Percentiles rank a stretch among this genome's conserved stretches.
Evolutionary conservation across 2,888 invertebrate genomes (phyloP).

Genomic region (Ischnus inquisitorius): DNA sequence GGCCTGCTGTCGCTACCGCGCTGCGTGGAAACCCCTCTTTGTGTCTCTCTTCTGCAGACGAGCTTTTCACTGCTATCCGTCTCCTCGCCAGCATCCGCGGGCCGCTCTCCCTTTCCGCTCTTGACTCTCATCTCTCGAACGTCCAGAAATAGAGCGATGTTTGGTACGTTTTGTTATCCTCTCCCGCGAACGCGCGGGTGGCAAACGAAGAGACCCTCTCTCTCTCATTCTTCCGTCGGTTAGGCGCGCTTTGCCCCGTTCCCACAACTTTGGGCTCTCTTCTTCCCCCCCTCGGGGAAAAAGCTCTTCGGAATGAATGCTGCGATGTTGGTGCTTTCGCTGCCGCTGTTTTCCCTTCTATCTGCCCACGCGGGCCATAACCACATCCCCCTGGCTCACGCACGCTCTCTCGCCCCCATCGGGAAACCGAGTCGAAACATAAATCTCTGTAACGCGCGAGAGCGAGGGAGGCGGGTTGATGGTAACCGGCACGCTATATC

Average conservation of each 20-base stretch:
- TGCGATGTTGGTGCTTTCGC: slow-evolving; percentile 72
- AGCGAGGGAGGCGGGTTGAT: slow-evolving; percentile 64
- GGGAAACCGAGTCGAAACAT: slow-evolving; percentile 76
- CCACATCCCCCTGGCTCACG: slow-evolving; percentile 32
- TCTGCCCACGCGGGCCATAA: slow-evolving; percentile 33
- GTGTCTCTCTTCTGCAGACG: slow-evolving; percentile 10
- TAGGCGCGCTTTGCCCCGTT: slow-evolving; percentile 52
- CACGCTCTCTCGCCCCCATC: slow-evolving; percentile 54
- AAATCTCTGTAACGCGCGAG: slow-evolving; percentile 80
- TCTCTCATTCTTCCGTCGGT: slow-evolving; percentile 40
- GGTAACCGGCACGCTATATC: slow-evolving; percentile 69
- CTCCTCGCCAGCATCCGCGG: slow-evolving; percentile 23
- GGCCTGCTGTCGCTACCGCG: slow-evolving; percentile 19
- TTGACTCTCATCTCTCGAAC: slow-evolving; percentile 39
- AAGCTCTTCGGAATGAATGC: slow-evolving; percentile 77
- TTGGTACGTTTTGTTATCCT: slow-evolving; percentile 62
- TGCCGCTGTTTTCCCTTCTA: slow-evolving; percentile 54
- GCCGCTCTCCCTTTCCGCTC: slow-evolving; percentile 36
- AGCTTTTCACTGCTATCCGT: slow-evolving; percentile 19
- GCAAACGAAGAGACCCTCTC: slow-evolving; percentile 18
- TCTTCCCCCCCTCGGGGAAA: slow-evolving; percentile 76
- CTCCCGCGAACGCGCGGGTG: neutral
- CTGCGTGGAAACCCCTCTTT: slow-evolving; percentile 17
- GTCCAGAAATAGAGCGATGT: slow-evolving; percentile 67
- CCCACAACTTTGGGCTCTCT: slow-evolving; percentile 69